These are phyloP conservation scores for Epirrhoe alternata DNA, from an alignment of 2,888 invertebrate genomes.

Conservation along the genomic window DNA sequence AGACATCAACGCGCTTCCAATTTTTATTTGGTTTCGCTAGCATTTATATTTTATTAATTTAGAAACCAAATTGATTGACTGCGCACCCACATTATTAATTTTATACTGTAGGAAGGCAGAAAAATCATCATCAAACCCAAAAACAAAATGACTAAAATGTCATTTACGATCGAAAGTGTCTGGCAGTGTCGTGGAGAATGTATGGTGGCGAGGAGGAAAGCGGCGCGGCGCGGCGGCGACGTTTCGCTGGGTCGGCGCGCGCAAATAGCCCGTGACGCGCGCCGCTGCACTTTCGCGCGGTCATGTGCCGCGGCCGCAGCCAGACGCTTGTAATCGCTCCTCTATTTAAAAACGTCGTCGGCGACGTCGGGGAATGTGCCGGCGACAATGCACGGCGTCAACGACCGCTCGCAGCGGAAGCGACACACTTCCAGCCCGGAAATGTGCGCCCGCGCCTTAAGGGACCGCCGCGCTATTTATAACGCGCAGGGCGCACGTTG, in stretches of 20 bases:
- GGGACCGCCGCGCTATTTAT: conserved; percentile 80
- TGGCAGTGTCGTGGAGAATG: conserved; percentile 5
- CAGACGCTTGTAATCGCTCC: conserved; percentile 81
- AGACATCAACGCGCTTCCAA: conserved; percentile 59
- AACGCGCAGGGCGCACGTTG: conserved; percentile 65
- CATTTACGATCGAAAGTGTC: conserved; percentile 14
- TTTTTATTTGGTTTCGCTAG: conserved; percentile 1
- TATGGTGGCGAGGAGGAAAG: conserved; percentile 21
- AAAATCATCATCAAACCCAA: conserved; percentile 7
- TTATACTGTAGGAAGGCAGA: background rate
- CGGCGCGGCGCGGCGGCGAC: conserved; percentile 1
- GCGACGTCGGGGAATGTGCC: conserved; percentile 78
- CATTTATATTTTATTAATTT: background rate
- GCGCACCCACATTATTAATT: background rate
- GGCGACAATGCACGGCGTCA: conserved; percentile 80
- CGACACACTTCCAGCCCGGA: conserved; percentile 85
- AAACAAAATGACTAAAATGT: conserved; percentile 13
- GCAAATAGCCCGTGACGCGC: conserved; percentile 40
- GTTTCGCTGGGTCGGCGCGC: conserved; percentile 16
- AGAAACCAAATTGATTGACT: background rate
- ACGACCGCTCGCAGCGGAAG: conserved; percentile 83
- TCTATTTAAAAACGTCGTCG: conserved; percentile 83
- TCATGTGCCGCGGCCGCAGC: conserved; percentile 77
- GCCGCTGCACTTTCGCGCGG: conserved; percentile 83
- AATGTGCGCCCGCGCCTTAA: conserved; percentile 82